phyloP scores from a whole-genome alignment of 2,888 invertebrate genomes.

The Luffia ferchaultella region DNA sequence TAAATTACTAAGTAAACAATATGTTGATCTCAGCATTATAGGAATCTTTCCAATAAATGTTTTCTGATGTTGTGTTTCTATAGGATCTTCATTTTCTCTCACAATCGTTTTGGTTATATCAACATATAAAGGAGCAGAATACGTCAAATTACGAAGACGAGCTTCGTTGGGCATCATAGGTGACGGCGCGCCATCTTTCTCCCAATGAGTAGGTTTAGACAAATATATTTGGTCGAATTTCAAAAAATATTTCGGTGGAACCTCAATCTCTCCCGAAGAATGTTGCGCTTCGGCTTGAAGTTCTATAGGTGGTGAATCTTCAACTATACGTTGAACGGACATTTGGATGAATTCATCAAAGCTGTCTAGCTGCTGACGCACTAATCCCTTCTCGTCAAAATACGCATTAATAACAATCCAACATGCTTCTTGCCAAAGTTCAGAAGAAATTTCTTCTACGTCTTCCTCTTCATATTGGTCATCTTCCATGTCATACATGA shows the following conservation, averaged over 20 bases:
- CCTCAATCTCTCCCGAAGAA: slow-evolving; percentile 90
- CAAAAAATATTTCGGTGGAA: slow-evolving; percentile 88
- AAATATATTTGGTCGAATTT: slow-evolving; percentile 99
- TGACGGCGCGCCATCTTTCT: slow-evolving; percentile 98
- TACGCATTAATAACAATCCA: slow-evolving; percentile 99
- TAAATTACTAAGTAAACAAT: slow-evolving; percentile 92
- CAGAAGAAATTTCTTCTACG: slow-evolving; percentile 95
- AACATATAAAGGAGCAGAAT: slow-evolving; percentile 98
- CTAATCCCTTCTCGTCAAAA: slow-evolving; percentile 99
- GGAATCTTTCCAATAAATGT: slow-evolving; percentile 92
- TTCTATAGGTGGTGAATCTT: slow-evolving; percentile 98
- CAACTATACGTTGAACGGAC: slow-evolving; percentile 99
- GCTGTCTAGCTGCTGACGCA: slow-evolving; percentile 98
- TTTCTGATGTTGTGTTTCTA: slow-evolving; percentile 83
- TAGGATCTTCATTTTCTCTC: slow-evolving; percentile 88
- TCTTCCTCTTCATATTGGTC: slow-evolving; percentile 83
- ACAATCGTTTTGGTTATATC: slow-evolving; percentile 97
- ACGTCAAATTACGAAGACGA: slow-evolving; percentile 93
- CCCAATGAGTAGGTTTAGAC: slow-evolving; percentile 99
- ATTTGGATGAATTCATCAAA: slow-evolving; percentile 99
- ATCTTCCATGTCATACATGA: slow-evolving; percentile 61
- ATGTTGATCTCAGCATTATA: slow-evolving; percentile 98
- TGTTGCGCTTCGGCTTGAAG: slow-evolving; percentile 98
- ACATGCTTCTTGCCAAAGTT: slow-evolving; percentile 99
- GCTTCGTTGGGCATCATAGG: slow-evolving; percentile 99